These are phyloP conservation scores for Zaprionus obscuricornis DNA, from an alignment of 2,888 invertebrate genomes.

Conservation along the genomic window DNA sequence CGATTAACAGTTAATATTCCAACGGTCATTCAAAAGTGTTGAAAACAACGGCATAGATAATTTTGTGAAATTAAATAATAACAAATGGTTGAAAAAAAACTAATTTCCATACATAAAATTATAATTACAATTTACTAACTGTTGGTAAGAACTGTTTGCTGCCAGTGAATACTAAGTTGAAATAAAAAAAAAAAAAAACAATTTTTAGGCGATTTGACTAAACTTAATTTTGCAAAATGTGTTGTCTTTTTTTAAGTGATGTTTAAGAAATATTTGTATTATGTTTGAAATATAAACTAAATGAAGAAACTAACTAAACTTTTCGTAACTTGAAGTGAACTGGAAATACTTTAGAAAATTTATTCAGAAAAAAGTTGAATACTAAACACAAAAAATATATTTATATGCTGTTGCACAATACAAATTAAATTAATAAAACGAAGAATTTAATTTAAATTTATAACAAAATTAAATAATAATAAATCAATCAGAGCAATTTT, in stretches of 20 bases:
- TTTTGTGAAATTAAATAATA: not conserved
- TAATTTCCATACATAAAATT: not conserved
- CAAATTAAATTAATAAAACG: not conserved
- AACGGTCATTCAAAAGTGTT: conserved; percentile 7
- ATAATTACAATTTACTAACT: too few relatives aligned
- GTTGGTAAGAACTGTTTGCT: too few relatives aligned
- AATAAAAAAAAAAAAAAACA: too few relatives aligned
- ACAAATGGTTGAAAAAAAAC: not conserved
- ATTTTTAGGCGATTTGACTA: too few relatives aligned
- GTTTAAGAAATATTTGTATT: too few relatives aligned
- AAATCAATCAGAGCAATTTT: not conserved
- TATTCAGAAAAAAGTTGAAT: not conserved
- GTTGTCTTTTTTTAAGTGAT: too few relatives aligned
- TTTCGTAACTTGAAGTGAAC: too few relatives aligned
- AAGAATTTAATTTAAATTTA: not conserved
- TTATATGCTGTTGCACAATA: not conserved
- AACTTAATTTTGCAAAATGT: too few relatives aligned
- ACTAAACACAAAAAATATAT: not conserved
- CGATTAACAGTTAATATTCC: conserved; percentile 20
- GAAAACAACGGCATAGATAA: too few relatives aligned
- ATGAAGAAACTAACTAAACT: too few relatives aligned
- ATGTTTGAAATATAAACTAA: too few relatives aligned
- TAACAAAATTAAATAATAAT: not conserved
- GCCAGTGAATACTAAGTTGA: too few relatives aligned
- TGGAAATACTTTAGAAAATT: not conserved